Base-by-base conservation (phyloP, 2,888 invertebrate species). In the Pseudococcus viburni region DNA sequence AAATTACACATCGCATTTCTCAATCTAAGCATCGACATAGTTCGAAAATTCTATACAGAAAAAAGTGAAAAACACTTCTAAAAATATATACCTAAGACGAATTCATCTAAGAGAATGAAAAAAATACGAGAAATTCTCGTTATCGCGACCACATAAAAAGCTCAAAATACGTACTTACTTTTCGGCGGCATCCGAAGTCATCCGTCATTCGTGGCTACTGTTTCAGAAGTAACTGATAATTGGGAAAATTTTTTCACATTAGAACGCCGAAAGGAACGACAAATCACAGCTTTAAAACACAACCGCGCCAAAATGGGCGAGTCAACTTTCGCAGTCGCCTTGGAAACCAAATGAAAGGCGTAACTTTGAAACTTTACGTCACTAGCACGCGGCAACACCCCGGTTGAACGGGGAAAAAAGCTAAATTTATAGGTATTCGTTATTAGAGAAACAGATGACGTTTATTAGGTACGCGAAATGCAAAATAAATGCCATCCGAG, bases 381-480 rank as follows among this genome's bases (percentile, higher is more conserved):
- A 80, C 80, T 42, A 80, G 80, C 80, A 80, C 42, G 42, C 80
- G 80, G 80, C 19, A 80, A 80, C 80, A 80, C 80, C 80, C 80
- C 80, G 26, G 15, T 3, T 3, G 26, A 33, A 33, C 26, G 26
- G 26, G 26, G 26, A 80, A 80, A 42, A 39, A 42, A 42, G 22
- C n/a, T 33, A 80, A 80, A 80, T 80, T 80, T 80, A 80, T 80
- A 80, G 80, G 80, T 80, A 80, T 80, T 80, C 85, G 85, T 85
- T 85, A 85, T 85, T 85, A 85, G 64, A 55, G 59, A 39, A 55
- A 22, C 85, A 85, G 85, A 85, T 85, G 85, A 85, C 85, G 85
- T 55, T 85, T 55, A 85, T 85, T 85, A 85, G 85, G 39, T 39
- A 85, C 33, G 19, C 55, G 51, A 80, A 80, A 80, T 80, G 80